These are phyloP conservation scores for Cacoxenus indagator DNA, from an alignment of 2,888 invertebrate genomes.

Conservation along the genomic window DNA sequence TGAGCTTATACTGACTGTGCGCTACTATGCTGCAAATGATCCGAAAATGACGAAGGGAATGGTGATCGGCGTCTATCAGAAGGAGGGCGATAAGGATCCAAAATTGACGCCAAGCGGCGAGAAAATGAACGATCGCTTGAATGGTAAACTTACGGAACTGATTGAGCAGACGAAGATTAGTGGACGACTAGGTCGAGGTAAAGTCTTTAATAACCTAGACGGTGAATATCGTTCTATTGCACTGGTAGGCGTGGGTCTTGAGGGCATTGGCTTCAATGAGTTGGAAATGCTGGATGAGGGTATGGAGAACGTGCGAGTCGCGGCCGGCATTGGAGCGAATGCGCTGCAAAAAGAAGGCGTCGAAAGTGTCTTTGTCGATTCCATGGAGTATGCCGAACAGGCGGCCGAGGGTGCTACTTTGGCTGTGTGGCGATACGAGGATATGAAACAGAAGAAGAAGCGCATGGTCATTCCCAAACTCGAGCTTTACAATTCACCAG, in stretches of 20 bases:
- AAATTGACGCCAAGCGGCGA: conserved; percentile 70
- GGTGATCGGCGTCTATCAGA: conserved; percentile 72
- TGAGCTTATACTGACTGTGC: too few relatives aligned
- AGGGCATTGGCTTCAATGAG: conserved; percentile 74
- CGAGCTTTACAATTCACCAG: conserved; percentile 72
- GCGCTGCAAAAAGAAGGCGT: conserved; percentile 71
- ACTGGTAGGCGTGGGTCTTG: conserved; percentile 78
- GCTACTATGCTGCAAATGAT: too few relatives aligned
- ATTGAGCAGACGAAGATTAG: conserved; percentile 48
- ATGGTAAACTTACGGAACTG: conserved; percentile 67
- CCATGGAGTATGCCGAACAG: conserved; percentile 77
- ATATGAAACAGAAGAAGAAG: conserved; percentile 73
- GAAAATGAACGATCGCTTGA: conserved; percentile 69
- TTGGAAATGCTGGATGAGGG: conserved; percentile 77
- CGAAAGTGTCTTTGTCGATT: conserved; percentile 74
- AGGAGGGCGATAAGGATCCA: conserved; percentile 66
- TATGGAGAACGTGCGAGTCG: conserved; percentile 77
- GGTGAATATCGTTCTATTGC: conserved; percentile 70
- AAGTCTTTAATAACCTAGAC: conserved; percentile 71
- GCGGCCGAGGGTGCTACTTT: conserved; percentile 77
- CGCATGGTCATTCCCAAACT: conserved; percentile 71
- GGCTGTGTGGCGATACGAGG: conserved; percentile 75
- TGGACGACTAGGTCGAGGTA: conserved; percentile 56
- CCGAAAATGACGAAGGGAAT: too few relatives aligned
- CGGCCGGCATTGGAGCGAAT: too few relatives aligned